These are phyloP conservation scores for Anguilla japonica DNA, from an alignment of 2,113 vertebrate genomes.

Conservation along the genomic window DNA sequence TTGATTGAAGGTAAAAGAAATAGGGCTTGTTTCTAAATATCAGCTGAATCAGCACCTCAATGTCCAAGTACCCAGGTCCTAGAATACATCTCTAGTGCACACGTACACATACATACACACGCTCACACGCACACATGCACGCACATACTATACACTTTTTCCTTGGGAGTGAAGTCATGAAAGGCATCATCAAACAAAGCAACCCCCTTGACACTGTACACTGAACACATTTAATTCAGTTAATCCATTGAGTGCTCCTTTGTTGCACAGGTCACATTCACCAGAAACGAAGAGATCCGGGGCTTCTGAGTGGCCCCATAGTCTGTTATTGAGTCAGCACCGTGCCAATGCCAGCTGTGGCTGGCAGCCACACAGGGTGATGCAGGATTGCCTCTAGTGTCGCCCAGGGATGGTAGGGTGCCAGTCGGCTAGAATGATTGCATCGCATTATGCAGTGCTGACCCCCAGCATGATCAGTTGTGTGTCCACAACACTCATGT, in stretches of 20 bases:
- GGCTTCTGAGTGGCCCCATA: too few relatives aligned
- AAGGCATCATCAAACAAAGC: not conserved
- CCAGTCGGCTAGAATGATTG: too few relatives aligned
- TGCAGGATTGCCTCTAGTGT: too few relatives aligned
- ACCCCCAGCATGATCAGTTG: too few relatives aligned
- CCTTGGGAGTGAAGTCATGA: not conserved
- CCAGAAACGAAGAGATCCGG: not conserved
- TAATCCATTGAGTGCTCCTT: not conserved
- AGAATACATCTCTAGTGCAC: not conserved
- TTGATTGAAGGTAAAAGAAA: not conserved
- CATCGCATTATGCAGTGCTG: too few relatives aligned
- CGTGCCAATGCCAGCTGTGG: not conserved
- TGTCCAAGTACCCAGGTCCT: not conserved
- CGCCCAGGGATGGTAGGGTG: too few relatives aligned
- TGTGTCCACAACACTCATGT: too few relatives aligned
- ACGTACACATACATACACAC: not conserved
- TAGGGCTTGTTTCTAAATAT: not conserved
- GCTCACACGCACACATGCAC: constrained; percentile 38
- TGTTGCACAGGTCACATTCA: not conserved
- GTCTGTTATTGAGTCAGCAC: not conserved
- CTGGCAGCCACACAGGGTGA: too few relatives aligned
- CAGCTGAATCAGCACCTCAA: not conserved
- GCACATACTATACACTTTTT: not conserved
- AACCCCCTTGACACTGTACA: not conserved
- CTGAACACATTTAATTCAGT: not conserved